Evolutionary conservation across 2,888 invertebrate species (phyloP).

Genomic region (Tigriopus californicus): DNA sequence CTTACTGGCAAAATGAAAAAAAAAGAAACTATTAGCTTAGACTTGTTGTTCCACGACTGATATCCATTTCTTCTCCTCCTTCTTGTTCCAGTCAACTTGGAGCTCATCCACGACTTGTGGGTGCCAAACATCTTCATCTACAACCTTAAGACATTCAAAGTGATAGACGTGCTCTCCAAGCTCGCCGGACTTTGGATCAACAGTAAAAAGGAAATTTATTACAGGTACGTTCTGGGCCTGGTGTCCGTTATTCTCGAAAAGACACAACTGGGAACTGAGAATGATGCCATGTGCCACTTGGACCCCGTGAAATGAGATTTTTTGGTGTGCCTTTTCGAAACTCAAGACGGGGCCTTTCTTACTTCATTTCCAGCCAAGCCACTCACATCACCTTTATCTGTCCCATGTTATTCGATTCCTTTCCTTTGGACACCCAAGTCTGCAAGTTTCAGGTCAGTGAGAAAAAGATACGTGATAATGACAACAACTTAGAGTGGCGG

Average conservation of each 20-base stretch:
- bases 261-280: too few relatives aligned
- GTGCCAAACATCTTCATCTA: conserved; percentile 12
- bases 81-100: conserved; percentile 1
- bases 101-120: conserved; percentile 11
- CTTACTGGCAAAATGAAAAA: too few relatives aligned
- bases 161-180: conserved; percentile 7
- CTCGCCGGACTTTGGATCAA: conserved; percentile 10
- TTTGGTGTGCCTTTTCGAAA: too few relatives aligned
- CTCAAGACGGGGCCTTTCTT: neutral
- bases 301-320: too few relatives aligned
- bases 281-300: too few relatives aligned
- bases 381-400: conserved; percentile 14
- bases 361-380: conserved; percentile 1
- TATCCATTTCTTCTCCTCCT: neutral
- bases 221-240: neutral
- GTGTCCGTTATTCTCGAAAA: neutral
- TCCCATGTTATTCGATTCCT: conserved; percentile 11
- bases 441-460: conserved; percentile 1
- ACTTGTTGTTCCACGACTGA: too few relatives aligned
- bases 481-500: neutral
- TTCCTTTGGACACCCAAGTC: conserved; percentile 12
- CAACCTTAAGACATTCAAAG: conserved; percentile 13
- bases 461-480: neutral
- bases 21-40: too few relatives aligned
- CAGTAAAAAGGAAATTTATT: conserved; percentile 2